These are phyloP conservation scores for Drosophila gunungcola DNA, from an alignment of 1,140 invertebrate species.

Conservation along the genomic window DNA sequence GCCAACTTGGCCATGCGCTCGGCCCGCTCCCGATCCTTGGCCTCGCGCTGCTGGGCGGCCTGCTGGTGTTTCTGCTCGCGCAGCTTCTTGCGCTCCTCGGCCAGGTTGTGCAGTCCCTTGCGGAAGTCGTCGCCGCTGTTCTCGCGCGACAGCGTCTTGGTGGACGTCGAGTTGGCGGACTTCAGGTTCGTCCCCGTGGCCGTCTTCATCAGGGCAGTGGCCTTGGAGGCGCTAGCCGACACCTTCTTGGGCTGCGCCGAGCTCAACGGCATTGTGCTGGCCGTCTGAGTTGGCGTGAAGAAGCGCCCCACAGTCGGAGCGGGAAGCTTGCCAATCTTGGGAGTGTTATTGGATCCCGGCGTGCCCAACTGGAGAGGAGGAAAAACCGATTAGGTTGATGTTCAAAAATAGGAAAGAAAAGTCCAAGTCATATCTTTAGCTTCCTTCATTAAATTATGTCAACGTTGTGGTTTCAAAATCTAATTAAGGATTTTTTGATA, in stretches of 20 bases:
- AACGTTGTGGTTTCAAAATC: too few species aligned
- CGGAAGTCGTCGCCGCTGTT: slow-evolving; percentile 80
- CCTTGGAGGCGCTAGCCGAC: slow-evolving; percentile 71
- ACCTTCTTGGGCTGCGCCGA: slow-evolving; percentile 66
- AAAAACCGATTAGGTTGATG: too few species aligned
- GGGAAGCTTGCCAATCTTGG: slow-evolving; percentile 64
- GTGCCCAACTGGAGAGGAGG: background rate
- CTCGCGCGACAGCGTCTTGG: slow-evolving; percentile 68
- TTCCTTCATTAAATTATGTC: too few species aligned
- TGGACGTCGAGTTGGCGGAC: slow-evolving; percentile 48
- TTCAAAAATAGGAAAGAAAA: too few species aligned
- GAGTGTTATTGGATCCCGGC: slow-evolving; percentile 52
- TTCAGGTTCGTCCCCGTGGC: slow-evolving; percentile 60
- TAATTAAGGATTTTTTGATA: too few species aligned
- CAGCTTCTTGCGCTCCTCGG: slow-evolving; percentile 87
- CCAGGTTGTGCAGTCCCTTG: slow-evolving; percentile 75
- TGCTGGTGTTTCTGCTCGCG: slow-evolving; percentile 87
- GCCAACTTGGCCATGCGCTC: slow-evolving; percentile 86
- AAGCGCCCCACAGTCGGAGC: slow-evolving; percentile 71
- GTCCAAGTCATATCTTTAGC: too few species aligned
- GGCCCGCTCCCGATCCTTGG: slow-evolving; percentile 86
- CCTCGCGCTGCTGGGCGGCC: slow-evolving; percentile 86
- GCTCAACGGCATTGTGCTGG: slow-evolving; percentile 22
- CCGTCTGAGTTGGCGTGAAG: slow-evolving; percentile 74
- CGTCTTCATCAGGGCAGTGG: slow-evolving; percentile 51